Evolutionary conservation across 2,113 vertebrate genomes (phyloP), one percentile per base, ranked within the genome.

Genomic region (Oryzias woworae): DNA sequence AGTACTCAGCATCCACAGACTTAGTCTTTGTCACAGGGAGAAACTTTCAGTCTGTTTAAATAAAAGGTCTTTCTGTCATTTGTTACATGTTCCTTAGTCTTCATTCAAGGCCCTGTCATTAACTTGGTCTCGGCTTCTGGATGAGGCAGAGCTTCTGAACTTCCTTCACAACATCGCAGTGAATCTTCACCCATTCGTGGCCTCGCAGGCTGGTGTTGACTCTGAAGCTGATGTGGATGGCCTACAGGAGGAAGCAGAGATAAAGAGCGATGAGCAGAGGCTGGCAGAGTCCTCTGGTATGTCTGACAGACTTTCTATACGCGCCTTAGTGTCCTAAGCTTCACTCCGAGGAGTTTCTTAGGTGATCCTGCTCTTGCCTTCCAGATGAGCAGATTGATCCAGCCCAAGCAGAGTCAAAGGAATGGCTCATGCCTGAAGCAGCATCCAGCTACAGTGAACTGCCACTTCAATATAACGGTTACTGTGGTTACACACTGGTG

Each of bases 371-470:
- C 51, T 42, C 68, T 82, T 62, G 44, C 57, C 45, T 77, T 88
- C 36, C 81, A 98, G 96, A 73, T 55, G 86, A 89, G 14, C 89
- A 62, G 47, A 84, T 98, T 13, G 72, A 87, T 67, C 71, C 73
- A 53, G 64, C 42, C 12, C 88, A 95, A 80, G 91, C 93, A 67
- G 72, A 77, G 47, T 75, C 77, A 22, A 85, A 85, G 15, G 93
- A 98, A 13, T 99, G 97, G 96, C 80, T 96, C 78, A 92, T 95
- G 58, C 94, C 94, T 81, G 94, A 95, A 81, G 92, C 83, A 22
- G 85, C 84, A 12, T 71, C 74, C 41, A 77, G 88, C 73, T 92
- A 93, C 73, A 85, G 88, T 20, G 78, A 92, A 17, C 75, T 96
- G 47, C 48, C 83, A 5, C 83, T 97, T 62, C 94, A 99, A 75